Evolutionary conservation across 92 coral and sea anemone species (phyloP).

Genomic region (Anthopleura xanthogrammica): DNA sequence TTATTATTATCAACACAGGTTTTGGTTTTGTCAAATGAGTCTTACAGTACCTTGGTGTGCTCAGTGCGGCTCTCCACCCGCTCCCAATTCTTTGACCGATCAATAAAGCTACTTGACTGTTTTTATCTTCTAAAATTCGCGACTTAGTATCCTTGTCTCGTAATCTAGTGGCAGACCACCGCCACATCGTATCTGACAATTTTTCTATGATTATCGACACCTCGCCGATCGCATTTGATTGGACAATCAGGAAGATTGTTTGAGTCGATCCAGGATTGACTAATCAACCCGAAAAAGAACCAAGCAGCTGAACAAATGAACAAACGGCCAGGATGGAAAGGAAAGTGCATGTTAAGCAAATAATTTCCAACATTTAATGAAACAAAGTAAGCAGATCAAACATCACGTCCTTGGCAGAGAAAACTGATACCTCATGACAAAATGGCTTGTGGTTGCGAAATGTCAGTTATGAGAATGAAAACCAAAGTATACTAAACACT

Average conservation of each 20-base stretch:
- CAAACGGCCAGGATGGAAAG: neutral
- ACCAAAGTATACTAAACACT: too few relatives aligned
- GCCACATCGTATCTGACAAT: constrained; percentile 8
- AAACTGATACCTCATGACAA: neutral
- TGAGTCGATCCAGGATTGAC: neutral
- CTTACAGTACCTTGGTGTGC: neutral
- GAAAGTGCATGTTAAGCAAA: constrained; percentile 16
- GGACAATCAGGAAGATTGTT: neutral
- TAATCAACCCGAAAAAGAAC: neutral
- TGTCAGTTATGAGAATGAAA: too few relatives aligned
- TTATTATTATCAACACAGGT: neutral
- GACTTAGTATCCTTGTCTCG: constrained; percentile 1
- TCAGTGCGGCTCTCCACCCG: neutral
- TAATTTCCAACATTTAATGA: constrained; percentile 5
- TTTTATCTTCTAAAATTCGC: neutral
- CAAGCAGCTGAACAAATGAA: constrained; percentile 24
- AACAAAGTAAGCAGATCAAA: neutral
- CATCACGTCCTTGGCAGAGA: neutral
- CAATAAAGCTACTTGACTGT: neutral
- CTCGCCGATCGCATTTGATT: neutral
- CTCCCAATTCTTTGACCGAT: neutral
- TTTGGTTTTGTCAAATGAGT: neutral
- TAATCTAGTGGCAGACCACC: neutral
- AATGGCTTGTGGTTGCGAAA: too few relatives aligned
- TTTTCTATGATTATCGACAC: constrained; percentile 4